A percentile compares a stretch with the other conserved stretches of the same genome.
Conservation (phyloP, 2,113 vertebrate genomes). For the Hippocampus comes region DNA sequence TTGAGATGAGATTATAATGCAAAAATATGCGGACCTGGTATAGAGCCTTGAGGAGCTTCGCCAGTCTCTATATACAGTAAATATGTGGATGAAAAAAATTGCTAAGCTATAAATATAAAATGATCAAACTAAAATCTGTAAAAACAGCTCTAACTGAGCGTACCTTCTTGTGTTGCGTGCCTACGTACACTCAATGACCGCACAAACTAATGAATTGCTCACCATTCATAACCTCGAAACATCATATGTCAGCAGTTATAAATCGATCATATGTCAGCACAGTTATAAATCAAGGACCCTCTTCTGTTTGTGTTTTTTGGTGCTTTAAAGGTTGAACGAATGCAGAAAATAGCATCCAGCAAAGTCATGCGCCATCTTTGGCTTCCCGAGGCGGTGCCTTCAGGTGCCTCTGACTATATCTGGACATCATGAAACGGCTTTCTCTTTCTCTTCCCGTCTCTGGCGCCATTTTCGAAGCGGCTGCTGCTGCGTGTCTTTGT, state of each 20-base stretch:
- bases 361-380: neutral
- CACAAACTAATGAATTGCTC: no score
- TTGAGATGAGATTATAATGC: neutral
- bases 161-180: neutral
- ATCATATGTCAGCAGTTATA: neutral
- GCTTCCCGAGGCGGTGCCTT: neutral
- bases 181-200: no score
- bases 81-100: neutral
- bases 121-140: neutral
- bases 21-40: neutral
- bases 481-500: slow-evolving; percentile 13
- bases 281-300: neutral
- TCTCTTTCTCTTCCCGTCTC: slow-evolving; percentile 10
- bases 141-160: neutral
- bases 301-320: neutral
- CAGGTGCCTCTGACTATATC: neutral
- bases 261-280: neutral
- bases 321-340: neutral
- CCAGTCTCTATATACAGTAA: neutral
- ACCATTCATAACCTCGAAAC: neutral
- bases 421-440: neutral
- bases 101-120: neutral
- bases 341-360: neutral
- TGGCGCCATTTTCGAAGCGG: neutral
- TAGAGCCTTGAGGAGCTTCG: neutral